A percentile compares a stretch with the other conserved stretches of the same genome.
Conservation (phyloP, 2,797 vertebrate genomes). For the Scolopax bukidnonensis region DNA sequence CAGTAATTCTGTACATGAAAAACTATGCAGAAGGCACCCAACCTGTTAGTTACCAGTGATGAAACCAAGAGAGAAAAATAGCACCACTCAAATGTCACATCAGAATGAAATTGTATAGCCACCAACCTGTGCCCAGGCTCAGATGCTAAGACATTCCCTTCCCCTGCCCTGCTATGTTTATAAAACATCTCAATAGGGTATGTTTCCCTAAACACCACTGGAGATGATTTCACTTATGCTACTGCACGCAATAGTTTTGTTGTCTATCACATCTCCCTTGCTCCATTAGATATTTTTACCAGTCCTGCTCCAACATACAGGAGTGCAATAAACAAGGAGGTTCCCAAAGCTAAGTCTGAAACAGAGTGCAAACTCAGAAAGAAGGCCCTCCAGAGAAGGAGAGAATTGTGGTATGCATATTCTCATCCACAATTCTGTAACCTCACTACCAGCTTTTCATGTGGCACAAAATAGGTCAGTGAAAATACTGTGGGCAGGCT, state of each 20-base stretch:
- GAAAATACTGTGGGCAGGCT: not conserved
- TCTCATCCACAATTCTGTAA: not conserved
- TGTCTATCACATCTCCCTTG: not conserved
- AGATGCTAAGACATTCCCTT: not conserved
- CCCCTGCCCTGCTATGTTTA: not conserved
- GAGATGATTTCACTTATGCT: not conserved
- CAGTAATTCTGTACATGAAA: not conserved
- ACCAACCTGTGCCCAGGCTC: not conserved
- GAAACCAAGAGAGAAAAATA: not conserved
- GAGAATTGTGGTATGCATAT: not conserved
- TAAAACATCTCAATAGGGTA: not conserved
- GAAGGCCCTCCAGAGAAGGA: not conserved
- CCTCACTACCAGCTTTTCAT: not conserved
- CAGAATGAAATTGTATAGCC: not conserved
- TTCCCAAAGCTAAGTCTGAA: not conserved
- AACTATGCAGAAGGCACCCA: not conserved
- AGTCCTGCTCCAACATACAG: not conserved
- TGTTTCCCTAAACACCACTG: not conserved
- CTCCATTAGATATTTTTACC: not conserved
- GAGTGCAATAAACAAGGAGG: not conserved
- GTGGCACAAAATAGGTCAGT: conserved; percentile 19
- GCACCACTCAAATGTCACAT: not conserved
- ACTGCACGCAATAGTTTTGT: not conserved
- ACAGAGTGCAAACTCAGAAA: not conserved
- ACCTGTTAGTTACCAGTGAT: not conserved